Percentiles rank a stretch among this genome's conserved stretches.
These are phyloP conservation scores for Apotomis betuletana DNA, from an alignment of 2,888 invertebrate genomes.

Conservation along the genomic window DNA sequence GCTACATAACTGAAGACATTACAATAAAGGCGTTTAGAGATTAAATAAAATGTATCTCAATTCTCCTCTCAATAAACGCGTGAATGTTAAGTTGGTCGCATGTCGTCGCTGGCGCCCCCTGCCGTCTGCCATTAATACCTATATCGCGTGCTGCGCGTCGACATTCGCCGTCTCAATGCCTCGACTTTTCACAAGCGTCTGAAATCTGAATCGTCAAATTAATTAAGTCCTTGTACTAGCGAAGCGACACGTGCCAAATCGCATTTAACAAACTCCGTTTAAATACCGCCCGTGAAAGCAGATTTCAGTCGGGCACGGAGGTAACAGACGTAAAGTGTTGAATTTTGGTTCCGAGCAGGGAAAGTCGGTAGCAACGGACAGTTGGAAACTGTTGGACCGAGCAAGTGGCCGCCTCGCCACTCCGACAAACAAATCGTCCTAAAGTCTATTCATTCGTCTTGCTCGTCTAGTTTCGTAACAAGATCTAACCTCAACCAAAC, in stretches of 20 bases:
- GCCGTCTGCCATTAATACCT: not conserved
- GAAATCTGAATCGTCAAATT: not conserved
- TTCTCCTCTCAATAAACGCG: not conserved
- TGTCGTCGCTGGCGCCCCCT: not conserved
- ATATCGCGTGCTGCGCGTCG: constrained; percentile 5
- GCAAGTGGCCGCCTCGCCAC: not conserved
- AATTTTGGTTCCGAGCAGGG: not conserved
- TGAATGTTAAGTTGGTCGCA: constrained; percentile 12
- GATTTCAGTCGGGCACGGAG: not conserved
- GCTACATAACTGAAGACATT: too few relatives aligned
- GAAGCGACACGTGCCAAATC: not conserved
- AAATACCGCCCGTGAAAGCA: not conserved
- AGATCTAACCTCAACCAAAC: too few relatives aligned
- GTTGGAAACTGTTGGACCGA: constrained; percentile 17
- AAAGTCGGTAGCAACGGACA: constrained; percentile 14
- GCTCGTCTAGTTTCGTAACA: too few relatives aligned
- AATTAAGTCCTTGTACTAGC: not conserved
- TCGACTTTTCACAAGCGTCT: not conserved
- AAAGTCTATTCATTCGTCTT: not conserved
- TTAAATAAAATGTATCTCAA: not conserved
- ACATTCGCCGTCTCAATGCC: constrained; percentile 2
- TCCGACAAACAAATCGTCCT: constrained; percentile 3
- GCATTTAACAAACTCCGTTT: not conserved
- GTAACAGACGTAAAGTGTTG: not conserved
- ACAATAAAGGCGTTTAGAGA: not conserved